These are phyloP conservation scores for Mythimna vitellina DNA, from an alignment of 2,888 invertebrate genomes.

Conservation along the genomic window DNA sequence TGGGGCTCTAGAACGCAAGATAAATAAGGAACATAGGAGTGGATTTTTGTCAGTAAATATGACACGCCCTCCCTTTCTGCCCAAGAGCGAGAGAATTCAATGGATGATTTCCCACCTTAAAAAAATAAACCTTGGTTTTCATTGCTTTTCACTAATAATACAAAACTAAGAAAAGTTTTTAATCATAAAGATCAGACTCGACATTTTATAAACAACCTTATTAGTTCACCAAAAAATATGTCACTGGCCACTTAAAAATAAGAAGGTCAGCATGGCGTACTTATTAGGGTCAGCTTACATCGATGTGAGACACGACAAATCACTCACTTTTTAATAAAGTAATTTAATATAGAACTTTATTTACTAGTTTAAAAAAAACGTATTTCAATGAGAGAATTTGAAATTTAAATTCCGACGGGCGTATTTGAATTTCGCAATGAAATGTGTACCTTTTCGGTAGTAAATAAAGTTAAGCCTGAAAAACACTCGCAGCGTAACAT, in stretches of 20 bases:
- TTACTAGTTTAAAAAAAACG: background rate
- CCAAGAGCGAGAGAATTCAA: no score
- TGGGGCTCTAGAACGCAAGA: no score
- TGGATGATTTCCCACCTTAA: no score
- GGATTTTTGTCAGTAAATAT: no score
- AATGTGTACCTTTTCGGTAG: background rate
- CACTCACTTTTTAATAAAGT: background rate
- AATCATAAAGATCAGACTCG: no score
- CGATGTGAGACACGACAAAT: background rate
- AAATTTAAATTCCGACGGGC: background rate
- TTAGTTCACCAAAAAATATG: background rate
- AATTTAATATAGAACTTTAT: background rate
- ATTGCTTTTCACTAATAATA: background rate
- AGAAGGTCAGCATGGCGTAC: constrained; percentile 19
- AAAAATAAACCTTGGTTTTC: no score
- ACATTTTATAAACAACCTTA: constrained; percentile 16
- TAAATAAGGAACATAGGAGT: no score
- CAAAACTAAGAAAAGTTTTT: background rate
- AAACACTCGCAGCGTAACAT: background rate
- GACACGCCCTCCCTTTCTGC: no score
- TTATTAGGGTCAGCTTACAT: background rate
- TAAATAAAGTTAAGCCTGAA: background rate
- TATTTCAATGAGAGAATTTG: background rate
- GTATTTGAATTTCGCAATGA: background rate
- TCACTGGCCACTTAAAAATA: constrained; percentile 29